Evolutionary conservation across 2,888 invertebrate species (phyloP).

Genomic region (Dolomedes plantarius): DNA sequence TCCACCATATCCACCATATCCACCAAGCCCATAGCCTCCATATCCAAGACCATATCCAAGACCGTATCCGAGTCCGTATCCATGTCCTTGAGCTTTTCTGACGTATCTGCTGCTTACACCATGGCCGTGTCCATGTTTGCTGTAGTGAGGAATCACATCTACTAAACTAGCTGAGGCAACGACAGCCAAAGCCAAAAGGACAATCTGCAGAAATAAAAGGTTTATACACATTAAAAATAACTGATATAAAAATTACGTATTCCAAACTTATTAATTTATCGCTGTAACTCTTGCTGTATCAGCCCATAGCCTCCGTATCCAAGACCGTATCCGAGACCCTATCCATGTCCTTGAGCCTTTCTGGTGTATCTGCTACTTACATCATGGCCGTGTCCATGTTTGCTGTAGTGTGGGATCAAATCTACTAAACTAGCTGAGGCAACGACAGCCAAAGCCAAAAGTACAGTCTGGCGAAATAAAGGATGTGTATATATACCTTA

Average conservation of each 20-base stretch:
- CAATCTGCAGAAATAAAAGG: not conserved
- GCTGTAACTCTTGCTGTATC: too few species aligned
- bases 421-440: not conserved
- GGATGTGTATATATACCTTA: too few species aligned
- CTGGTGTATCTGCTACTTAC: slow-evolving; percentile 38
- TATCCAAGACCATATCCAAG: slow-evolving; percentile 21
- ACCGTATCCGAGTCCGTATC: too few species aligned
- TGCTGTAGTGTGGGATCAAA: slow-evolving; percentile 39
- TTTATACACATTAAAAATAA: too few species aligned
- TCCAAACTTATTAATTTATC: too few species aligned
- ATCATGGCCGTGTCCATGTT: slow-evolving; percentile 30
- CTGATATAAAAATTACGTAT: too few species aligned
- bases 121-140: slow-evolving; percentile 24
- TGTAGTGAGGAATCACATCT: slow-evolving; percentile 54
- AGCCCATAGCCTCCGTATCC: slow-evolving; percentile 26
- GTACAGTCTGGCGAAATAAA: slow-evolving; percentile 10
- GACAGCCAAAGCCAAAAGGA: slow-evolving; percentile 24
- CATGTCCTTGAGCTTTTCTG: slow-evolving; percentile 20
- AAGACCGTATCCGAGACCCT: slow-evolving; percentile 26
- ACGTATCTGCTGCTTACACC: slow-evolving; percentile 50
- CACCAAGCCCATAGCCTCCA: slow-evolving; percentile 28
- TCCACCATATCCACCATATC: slow-evolving; percentile 24
- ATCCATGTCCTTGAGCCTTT: slow-evolving; percentile 24
- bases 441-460: slow-evolving; percentile 18
- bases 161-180: not conserved